A percentile compares a stretch with the other conserved stretches of the same genome.
These are phyloP conservation scores for Scelioninae gen. 1 DNA, from an alignment of 2,888 invertebrate genomes.

Conservation along the genomic window DNA sequence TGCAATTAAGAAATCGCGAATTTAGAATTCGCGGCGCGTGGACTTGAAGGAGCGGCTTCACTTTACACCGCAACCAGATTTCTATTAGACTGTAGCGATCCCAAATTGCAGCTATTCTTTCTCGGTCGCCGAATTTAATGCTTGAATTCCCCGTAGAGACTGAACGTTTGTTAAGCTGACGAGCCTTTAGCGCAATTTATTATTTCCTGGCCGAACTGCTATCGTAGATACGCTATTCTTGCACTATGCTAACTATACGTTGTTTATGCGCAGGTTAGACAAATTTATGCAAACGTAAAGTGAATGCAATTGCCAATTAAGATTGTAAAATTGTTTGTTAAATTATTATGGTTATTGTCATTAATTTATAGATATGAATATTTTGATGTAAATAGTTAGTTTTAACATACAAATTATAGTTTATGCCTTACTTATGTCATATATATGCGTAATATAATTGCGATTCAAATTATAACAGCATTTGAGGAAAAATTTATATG, in stretches of 20 bases:
- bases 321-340: constrained; percentile 26
- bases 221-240: constrained; percentile 34
- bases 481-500: too few species aligned
- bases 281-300: constrained; percentile 54
- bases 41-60: constrained; percentile 38
- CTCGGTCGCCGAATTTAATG: constrained; percentile 63
- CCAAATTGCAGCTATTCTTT: constrained; percentile 64
- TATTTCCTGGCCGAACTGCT: constrained; percentile 60
- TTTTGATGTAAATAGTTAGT: too few species aligned
- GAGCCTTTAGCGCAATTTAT: constrained; percentile 68
- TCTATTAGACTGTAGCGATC: constrained; percentile 64
- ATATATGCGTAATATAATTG: too few species aligned
- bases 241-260: constrained; percentile 48
- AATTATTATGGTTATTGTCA: too few species aligned
- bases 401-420: too few species aligned
- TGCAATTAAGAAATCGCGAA: constrained; percentile 56
- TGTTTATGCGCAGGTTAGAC: constrained; percentile 55
- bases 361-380: too few species aligned
- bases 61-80: constrained; percentile 53
- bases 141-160: constrained; percentile 61
- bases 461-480: too few species aligned
- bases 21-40: constrained; percentile 51
- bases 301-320: constrained; percentile 41
- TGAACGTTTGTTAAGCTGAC: constrained; percentile 69
- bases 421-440: too few species aligned